Base-by-base conservation (phyloP, 2,888 invertebrate genomes). In the Liposcelis brunnea region DNA sequence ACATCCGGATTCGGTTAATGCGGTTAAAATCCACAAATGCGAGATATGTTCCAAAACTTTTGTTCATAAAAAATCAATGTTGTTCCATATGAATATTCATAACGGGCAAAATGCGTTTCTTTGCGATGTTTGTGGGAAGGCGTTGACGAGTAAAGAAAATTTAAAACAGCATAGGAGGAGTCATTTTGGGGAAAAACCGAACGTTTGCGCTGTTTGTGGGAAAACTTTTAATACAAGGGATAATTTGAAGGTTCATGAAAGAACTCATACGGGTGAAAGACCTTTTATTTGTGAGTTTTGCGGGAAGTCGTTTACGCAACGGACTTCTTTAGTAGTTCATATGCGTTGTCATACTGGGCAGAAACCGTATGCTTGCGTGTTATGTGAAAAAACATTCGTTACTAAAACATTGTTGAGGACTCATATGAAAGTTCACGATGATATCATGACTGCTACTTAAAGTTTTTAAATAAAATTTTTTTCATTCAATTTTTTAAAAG, bases 101-200 rank as follows among this genome's bases (percentile, higher is more conserved):
- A 70, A 68, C 0, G 63, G 70, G 16, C 61, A 60, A 37, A 64
- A 64, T 40, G 61, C 61, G 21, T 65, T 67, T 42, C 63, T 74
- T 0, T 76, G 76, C 48, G 73, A 75, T 46, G 58, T 70, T 3
- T 75, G 75, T 51, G 74, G 73, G 0, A 73, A 74, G 52, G 65
- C 67, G 1, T 55, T 74, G 14, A 62, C 66, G 1, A 69, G 63
- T 44, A 62, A 59, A 19, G 70, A 68, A 49, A 72, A 72, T 45
- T 55, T 75, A 38, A 68, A 68, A 47, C 62, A 67, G 18, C 72
- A 74, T 49, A 62, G 66, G 35, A 58, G 67, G 15, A 66, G 67
- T 40, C 72, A 72, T 50, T 69, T 67, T 1, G 72, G 71, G 0
- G 71, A 71, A 48, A 71, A 70, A 51, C 73, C 74, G 1, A 65